A percentile compares a stretch with the other conserved stretches of the same genome.
These are phyloP conservation scores for Pasiphila rectangulata DNA, from an alignment of 2,888 invertebrate species.

Conservation along the genomic window DNA sequence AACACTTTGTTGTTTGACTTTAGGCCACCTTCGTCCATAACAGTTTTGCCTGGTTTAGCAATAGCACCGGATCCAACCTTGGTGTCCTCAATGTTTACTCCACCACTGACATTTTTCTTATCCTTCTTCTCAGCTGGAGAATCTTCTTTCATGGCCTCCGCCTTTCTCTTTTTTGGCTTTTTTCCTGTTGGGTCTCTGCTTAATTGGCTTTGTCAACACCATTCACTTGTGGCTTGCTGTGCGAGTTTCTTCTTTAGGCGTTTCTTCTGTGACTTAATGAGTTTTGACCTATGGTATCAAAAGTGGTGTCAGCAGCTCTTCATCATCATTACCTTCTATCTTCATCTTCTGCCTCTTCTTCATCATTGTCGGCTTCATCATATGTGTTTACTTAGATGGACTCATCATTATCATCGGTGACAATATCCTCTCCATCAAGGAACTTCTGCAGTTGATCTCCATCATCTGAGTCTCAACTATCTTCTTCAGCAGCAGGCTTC, in stretches of 20 bases:
- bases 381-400: conserved; percentile 68
- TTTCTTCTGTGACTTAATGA: conserved; percentile 59
- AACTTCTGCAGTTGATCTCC: no score
- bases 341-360: conserved; percentile 63
- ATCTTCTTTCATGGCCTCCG: conserved; percentile 54
- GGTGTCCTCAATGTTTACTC: conserved; percentile 89
- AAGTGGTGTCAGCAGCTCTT: conserved; percentile 64
- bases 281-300: conserved; percentile 62
- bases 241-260: conserved; percentile 66
- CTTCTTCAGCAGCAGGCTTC: no score
- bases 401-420: conserved; percentile 76
- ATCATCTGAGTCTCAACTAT: no score
- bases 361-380: conserved; percentile 57
- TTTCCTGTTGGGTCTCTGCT: conserved; percentile 36
- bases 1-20: conserved; percentile 92
- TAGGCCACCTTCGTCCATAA: conserved; percentile 89
- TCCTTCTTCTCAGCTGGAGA: conserved; percentile 61
- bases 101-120: conserved; percentile 85
- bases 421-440: conserved; percentile 77
- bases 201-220: conserved; percentile 70
- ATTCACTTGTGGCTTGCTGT: conserved; percentile 67
- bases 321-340: conserved; percentile 62
- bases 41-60: conserved; percentile 88
- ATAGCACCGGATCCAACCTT: conserved; percentile 88
- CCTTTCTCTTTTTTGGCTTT: conserved; percentile 34